Base-by-base conservation (phyloP, 2,888 invertebrate species). In the Phalera bucephala region DNA sequence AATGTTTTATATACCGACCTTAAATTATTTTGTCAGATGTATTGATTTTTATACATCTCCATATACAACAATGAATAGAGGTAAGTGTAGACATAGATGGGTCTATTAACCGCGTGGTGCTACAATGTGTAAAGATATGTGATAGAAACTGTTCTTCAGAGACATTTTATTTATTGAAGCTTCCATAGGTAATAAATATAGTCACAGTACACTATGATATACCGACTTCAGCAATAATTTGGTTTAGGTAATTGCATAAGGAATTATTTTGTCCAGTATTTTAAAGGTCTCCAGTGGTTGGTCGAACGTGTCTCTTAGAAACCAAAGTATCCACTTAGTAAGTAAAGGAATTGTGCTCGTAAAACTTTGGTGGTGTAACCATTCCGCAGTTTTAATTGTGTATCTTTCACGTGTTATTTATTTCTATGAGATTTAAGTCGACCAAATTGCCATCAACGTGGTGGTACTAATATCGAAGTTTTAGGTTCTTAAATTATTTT, bases 41-140 rank as follows among this genome's bases (percentile, higher is more conserved):
- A 87, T 83, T 86, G 75, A 81, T 84, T 87, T 89, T 87, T 89
- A 84, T 89, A 88, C 84, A 80, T 80, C 85, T 78, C 84, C 82
- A 82, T 88, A 83, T 87, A 88, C 87, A 88, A 84, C 72, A 78
- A 70, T 79, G 80, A 82, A 82, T 86, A 87, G 76, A 74, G 82
- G 85, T 88, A 88, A 86, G 86, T 74, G 82, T 88, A 72, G 72
- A 62, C 59, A 78, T 88, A 86, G 87, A 84, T 82, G 87, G 87
- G 85, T 88, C 86, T 86, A 84, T 85, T 88, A 88, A 88, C 83
- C 66, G 89, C 79, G 88, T 87, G 89, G 89, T 89, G 88, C 88
- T 89, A 88, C 83, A 86, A 72, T 68, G 84, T 83, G 86, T 85
- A 88, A 89, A 68, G 87, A 88, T 78, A 87, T 89, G 89, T 89